These are phyloP conservation scores for Hyposoter dolosus DNA, from an alignment of 2,888 invertebrate genomes.

Conservation along the genomic window DNA sequence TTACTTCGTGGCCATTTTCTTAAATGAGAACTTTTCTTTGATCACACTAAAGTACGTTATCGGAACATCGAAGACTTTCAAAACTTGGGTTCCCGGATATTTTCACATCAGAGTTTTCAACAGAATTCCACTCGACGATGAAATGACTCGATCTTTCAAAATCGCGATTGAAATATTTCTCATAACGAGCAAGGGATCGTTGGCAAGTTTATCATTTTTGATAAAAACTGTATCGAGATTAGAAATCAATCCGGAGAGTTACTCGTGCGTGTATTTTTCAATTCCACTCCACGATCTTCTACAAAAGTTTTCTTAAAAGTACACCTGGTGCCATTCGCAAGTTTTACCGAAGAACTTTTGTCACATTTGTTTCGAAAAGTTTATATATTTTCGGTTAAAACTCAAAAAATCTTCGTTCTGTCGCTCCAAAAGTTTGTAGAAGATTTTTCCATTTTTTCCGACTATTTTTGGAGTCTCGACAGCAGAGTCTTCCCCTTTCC, in stretches of 20 bases:
- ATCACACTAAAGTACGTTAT: slow-evolving; percentile 69
- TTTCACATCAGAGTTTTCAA: neutral
- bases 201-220: neutral
- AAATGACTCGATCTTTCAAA: neutral
- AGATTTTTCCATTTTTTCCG: neutral
- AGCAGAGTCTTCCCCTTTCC: neutral
- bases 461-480: neutral
- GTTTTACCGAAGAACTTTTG: too few relatives aligned
- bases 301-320: too few relatives aligned
- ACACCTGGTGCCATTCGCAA: too few relatives aligned
- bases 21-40: slow-evolving; percentile 70
- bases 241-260: too few relatives aligned
- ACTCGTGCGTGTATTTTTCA: too few relatives aligned
- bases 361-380: too few relatives aligned
- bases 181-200: neutral
- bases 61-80: slow-evolving; percentile 33
- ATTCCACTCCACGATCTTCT: too few relatives aligned
- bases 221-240: neutral
- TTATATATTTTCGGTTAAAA: too few relatives aligned
- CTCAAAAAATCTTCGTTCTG: too few relatives aligned
- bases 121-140: neutral
- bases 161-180: neutral
- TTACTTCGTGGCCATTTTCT: slow-evolving; percentile 10
- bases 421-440: neutral
- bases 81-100: slow-evolving; percentile 28